Percentiles rank a stretch among this genome's conserved stretches.
phyloP scores from a whole-genome alignment of 2,113 vertebrate species.

The Tinamus guttatus region DNA sequence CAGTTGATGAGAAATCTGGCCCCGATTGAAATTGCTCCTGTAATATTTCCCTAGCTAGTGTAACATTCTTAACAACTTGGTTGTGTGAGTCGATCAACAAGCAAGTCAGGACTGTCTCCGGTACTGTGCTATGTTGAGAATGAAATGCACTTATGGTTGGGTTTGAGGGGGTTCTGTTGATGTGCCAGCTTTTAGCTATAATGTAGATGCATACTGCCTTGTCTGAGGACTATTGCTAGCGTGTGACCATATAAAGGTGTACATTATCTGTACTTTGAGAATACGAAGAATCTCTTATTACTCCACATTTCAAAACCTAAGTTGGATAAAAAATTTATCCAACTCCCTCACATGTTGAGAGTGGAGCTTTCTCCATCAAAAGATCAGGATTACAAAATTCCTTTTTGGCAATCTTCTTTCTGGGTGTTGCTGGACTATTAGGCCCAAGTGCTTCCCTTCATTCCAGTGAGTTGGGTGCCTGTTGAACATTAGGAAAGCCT shows the following conservation, averaged over 20 bases:
- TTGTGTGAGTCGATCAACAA: not conserved
- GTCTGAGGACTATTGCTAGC: not conserved
- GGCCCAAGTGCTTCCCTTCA: not conserved
- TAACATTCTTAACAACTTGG: not conserved
- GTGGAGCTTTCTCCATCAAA: fast-evolving
- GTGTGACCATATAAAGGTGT: fast-evolving
- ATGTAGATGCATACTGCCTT: not conserved
- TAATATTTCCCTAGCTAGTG: not conserved
- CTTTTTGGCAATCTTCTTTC: not conserved
- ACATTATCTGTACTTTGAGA: not conserved
- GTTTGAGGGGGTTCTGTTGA: not conserved
- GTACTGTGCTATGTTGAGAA: not conserved
- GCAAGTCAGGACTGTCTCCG: not conserved
- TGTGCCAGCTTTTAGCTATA: not conserved
- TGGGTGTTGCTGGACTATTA: not conserved
- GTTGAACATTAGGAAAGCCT: not conserved
- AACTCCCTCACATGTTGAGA: not conserved
- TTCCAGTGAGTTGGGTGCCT: not conserved
- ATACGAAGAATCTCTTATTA: not conserved
- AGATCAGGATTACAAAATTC: not conserved
- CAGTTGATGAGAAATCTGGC: not conserved
- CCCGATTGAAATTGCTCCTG: no score
- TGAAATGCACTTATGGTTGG: not conserved
- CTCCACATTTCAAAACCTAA: not conserved
- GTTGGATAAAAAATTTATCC: not conserved